phyloP scores from a whole-genome alignment of 2,888 invertebrate species.

The Aporophyla lueneburgensis region DNA sequence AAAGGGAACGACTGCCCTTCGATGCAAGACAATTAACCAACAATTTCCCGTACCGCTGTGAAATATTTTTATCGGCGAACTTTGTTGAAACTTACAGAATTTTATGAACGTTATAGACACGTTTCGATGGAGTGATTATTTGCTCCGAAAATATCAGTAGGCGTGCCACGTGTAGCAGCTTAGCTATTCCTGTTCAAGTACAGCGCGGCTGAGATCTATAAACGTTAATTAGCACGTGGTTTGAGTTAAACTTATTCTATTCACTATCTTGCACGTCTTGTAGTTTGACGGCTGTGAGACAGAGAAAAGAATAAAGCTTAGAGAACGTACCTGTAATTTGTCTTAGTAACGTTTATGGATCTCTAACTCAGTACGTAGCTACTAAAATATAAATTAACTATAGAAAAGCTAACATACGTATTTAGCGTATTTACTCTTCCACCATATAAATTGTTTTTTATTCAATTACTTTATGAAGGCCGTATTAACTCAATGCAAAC shows the following conservation, averaged over 20 bases:
- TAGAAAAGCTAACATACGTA: too few relatives aligned
- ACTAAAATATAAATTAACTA: too few relatives aligned
- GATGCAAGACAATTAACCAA: background rate
- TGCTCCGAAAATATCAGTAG: conserved; percentile 29
- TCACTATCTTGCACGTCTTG: background rate
- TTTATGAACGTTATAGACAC: background rate
- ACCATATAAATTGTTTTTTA: background rate
- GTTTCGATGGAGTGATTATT: conserved; percentile 22
- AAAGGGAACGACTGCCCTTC: background rate
- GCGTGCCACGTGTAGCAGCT: conserved; percentile 19
- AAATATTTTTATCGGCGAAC: background rate
- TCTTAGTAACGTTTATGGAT: background rate
- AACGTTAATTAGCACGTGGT: background rate
- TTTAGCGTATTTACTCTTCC: background rate
- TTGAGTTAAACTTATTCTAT: background rate
- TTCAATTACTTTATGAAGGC: background rate
- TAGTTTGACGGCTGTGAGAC: background rate
- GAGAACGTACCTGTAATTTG: background rate
- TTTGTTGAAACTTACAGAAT: background rate
- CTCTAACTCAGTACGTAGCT: background rate
- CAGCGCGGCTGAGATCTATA: background rate
- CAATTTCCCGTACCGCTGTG: background rate
- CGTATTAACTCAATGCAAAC: background rate
- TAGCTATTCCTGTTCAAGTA: background rate
- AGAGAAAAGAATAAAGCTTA: background rate